These are phyloP conservation scores for Orientallactaga sibirica DNA, from an alignment of 2,797 vertebrate genomes.

Conservation along the genomic window DNA sequence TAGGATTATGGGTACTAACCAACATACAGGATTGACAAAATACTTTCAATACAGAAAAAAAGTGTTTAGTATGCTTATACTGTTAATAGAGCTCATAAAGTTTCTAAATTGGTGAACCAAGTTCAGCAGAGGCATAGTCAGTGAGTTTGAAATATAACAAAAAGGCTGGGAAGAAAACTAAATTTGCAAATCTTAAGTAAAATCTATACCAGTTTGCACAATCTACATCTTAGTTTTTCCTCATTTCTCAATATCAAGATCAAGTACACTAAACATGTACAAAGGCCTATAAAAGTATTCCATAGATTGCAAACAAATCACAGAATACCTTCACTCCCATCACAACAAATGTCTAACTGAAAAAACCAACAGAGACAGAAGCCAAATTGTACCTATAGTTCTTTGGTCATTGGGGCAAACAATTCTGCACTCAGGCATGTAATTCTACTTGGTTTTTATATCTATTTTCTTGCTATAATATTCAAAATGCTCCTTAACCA, in stretches of 20 bases:
- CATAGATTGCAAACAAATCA: constrained; percentile 34
- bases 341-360: constrained; percentile 56
- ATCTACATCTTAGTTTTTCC: constrained; percentile 42
- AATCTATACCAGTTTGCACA: not conserved
- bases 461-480: not conserved
- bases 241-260: constrained; percentile 58
- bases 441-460: constrained; percentile 19
- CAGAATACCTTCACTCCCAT: constrained; percentile 30
- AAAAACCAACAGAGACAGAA: constrained; percentile 41
- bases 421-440: constrained; percentile 34
- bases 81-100: constrained; percentile 22
- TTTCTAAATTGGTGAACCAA: constrained; percentile 57
- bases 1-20: not conserved
- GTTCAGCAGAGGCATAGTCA: constrained; percentile 14
- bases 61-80: not conserved
- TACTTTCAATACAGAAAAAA: not conserved
- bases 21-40: not conserved
- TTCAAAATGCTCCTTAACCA: constrained; percentile 45
- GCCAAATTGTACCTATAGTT: constrained; percentile 18
- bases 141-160: constrained; percentile 21
- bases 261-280: constrained; percentile 8
- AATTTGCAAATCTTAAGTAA: constrained; percentile 59
- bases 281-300: constrained; percentile 39
- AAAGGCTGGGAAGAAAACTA: constrained; percentile 31
- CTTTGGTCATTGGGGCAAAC: not conserved